Base-by-base conservation (phyloP, 2,113 vertebrate genomes). In the Polyodon spathula region DNA sequence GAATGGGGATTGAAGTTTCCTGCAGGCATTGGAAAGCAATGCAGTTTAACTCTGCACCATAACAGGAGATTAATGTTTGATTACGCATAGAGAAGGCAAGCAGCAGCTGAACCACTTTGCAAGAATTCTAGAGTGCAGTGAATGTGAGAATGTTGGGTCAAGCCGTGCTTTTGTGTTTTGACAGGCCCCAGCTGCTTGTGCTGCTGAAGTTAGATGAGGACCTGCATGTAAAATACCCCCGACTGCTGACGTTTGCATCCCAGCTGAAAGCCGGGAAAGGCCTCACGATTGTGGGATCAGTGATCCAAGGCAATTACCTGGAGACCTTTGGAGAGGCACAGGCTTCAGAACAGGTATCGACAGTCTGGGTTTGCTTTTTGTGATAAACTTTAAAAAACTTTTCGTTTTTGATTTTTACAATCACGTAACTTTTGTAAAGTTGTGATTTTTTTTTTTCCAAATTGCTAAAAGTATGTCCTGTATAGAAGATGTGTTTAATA, bases 231-330 rank as follows among this genome's bases (percentile, higher is more conserved):
- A 99, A 99, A 70, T 96, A 97, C 70, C 96, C 96, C 0, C 85
- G 95, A 15, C 76, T 99, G 76, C 86, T 99, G 62, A 99, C 95
- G 12, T 99, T 99, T 63, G 94, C 94, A 42, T 99, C 96, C 6
- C 96, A 99, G 78, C 81, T 99, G 48, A 99, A 99, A 75, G 96
- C 96, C 0, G 96, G 96, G 63, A 99, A 99, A 66, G 96, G 96
- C 63, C 78, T 99, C 66, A 99, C 96, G 53, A 99, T 99, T 1
- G 91, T 99, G 58, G 95, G 96, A 38, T 95, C 93, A 0, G 91
- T 92, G 56, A 87, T 98, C 66, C 92, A 97, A 70, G 96, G 96
- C 16, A 95, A 94, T 79, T 97, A 97, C 76, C 79, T 99, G 73
- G 92, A 98, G 65, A 94, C 89, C 56, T 98, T 93, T 0, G 96